Conservation (phyloP, 2,113 vertebrate species). For the Nothocercus julius region DNA sequence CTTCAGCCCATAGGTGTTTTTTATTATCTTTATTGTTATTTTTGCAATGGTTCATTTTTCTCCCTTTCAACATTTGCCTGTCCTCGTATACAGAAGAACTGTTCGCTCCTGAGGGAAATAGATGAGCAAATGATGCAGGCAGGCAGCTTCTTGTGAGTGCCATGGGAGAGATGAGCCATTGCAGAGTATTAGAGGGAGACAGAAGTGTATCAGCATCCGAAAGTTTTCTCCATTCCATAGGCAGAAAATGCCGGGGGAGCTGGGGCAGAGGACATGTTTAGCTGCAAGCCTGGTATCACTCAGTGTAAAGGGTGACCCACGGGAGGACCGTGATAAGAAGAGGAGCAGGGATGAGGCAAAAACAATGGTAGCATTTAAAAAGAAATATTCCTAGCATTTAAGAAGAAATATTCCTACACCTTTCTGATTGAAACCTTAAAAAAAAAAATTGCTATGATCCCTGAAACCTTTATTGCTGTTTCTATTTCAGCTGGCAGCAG, state of each 20-base stretch:
- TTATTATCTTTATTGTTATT: neutral
- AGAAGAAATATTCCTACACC: neutral
- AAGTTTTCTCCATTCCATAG: neutral
- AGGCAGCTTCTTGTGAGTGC: neutral
- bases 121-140: neutral
- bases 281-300: neutral
- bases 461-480: neutral
- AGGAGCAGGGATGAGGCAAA: neutral
- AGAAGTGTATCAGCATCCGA: neutral
- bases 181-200: neutral
- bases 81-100: neutral
- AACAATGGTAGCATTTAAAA: neutral
- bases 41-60: neutral
- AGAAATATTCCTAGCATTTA: neutral
- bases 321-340: fast-evolving
- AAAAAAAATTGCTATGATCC: neutral
- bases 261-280: neutral
- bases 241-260: neutral
- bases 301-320: neutral
- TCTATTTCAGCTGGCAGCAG: constrained; percentile 4
- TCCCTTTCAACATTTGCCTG: neutral
- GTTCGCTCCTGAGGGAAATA: neutral
- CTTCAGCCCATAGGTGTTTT: neutral
- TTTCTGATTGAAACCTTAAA: neutral
- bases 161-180: neutral